Percentiles rank a stretch among this genome's conserved stretches.
Evolutionary conservation across 2,797 vertebrate genomes (phyloP).

Genomic region (Scleropages formosus): DNA sequence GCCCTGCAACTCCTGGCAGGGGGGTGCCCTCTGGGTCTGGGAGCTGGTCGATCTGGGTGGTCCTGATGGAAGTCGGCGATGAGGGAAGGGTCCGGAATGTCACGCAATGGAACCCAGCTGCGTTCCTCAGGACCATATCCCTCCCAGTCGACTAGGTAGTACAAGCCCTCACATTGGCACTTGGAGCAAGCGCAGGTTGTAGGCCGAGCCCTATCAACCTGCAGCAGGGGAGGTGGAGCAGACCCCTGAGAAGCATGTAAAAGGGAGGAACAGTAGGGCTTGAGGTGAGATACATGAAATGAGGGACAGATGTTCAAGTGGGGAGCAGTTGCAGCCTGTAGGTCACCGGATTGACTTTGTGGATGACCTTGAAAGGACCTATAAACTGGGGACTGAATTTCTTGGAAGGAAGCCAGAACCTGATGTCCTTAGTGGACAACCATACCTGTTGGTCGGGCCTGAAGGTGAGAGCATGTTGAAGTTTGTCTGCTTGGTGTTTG

Average conservation of each 20-base stretch:
- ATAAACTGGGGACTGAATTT: neutral
- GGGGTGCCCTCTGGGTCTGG: neutral
- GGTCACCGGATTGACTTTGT: neutral
- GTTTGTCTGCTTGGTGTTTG: neutral
- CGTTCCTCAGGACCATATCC: too few relatives aligned
- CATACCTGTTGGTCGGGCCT: neutral
- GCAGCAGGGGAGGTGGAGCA: neutral
- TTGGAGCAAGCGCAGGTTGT: neutral
- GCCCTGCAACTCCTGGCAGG: too few relatives aligned
- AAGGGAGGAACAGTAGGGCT: neutral
- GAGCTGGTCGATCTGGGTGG: neutral
- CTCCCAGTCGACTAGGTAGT: too few relatives aligned
- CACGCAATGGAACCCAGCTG: neutral
- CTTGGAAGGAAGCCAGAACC: neutral
- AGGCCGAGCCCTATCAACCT: neutral
- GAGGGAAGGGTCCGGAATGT: too few relatives aligned
- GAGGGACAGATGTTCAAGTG: too few relatives aligned
- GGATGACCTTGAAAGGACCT: neutral
- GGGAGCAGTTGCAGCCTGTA: neutral
- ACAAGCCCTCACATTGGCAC: too few relatives aligned
- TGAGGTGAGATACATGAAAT: neutral
- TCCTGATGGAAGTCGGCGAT: too few relatives aligned
- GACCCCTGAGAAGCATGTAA: too few relatives aligned
- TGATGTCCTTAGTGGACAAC: neutral
- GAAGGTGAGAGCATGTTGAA: neutral